A percentile compares a stretch with the other conserved stretches of the same genome.
Conservation (phyloP, 1,140 invertebrate species). For the Eupeodes corollae region DNA sequence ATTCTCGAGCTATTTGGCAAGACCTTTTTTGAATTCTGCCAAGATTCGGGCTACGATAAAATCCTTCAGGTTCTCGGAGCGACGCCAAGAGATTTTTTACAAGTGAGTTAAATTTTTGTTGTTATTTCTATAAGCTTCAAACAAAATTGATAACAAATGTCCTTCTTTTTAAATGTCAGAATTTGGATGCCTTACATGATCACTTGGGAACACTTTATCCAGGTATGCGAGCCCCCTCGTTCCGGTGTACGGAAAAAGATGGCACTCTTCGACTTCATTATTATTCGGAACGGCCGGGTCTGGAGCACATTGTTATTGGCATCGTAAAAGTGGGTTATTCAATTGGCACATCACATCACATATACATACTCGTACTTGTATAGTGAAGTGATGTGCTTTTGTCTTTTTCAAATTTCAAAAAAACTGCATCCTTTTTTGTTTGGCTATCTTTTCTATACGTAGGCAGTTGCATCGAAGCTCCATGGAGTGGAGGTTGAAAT, state of each 20-base stretch:
- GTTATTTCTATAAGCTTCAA: not conserved
- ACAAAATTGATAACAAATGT: not conserved
- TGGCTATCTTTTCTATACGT: constrained; percentile 4
- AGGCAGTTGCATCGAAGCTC: constrained; percentile 85
- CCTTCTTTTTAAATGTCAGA: constrained; percentile 43
- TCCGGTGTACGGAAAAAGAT: constrained; percentile 82
- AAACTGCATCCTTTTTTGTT: not conserved
- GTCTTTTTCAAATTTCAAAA: not conserved
- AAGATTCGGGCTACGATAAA: constrained; percentile 88
- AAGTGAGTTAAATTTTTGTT: constrained; percentile 45
- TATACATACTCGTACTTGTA: not conserved
- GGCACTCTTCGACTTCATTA: constrained; percentile 80
- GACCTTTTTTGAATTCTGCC: constrained; percentile 89
- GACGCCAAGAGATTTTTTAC: constrained; percentile 83
- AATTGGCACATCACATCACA: not conserved
- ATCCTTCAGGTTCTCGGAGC: constrained; percentile 85
- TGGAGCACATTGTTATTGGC: constrained; percentile 88
- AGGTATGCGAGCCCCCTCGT: constrained; percentile 85
- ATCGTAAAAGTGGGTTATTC: constrained; percentile 69
- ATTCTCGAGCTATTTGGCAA: constrained; percentile 89
- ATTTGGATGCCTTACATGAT: constrained; percentile 86
- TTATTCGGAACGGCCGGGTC: constrained; percentile 83
- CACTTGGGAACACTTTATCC: constrained; percentile 86
- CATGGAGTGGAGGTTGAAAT: constrained; percentile 87
- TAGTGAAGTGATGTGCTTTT: not conserved